Conservation (phyloP, 2,888 invertebrate species). For the Arrhopalites spinosus region DNA sequence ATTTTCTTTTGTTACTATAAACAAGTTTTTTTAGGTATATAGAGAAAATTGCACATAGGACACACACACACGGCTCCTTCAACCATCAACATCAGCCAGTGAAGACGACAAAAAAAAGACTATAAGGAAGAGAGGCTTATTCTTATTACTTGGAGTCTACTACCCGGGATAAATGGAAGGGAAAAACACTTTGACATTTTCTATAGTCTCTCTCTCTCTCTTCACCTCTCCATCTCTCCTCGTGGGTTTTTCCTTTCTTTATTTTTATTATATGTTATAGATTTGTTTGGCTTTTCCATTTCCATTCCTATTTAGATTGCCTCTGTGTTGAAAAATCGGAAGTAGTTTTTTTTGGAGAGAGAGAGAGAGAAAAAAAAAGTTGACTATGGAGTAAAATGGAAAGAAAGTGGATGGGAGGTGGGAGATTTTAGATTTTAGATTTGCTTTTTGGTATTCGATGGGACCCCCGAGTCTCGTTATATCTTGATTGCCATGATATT, state of each 20-base stretch:
- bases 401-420: slow-evolving; percentile 18
- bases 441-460: slow-evolving; percentile 38
- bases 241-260: background rate
- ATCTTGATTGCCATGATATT: slow-evolving; percentile 40
- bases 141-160: no score
- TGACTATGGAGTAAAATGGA: slow-evolving; percentile 12
- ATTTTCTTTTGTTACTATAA: background rate
- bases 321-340: no score
- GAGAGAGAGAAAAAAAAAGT: no score
- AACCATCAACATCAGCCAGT: no score
- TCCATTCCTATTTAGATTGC: background rate
- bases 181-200: background rate
- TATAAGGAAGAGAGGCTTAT: no score
- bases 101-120: no score
- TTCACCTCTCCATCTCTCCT: background rate
- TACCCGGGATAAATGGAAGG: no score
- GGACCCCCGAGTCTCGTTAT: slow-evolving; percentile 46
- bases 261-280: slow-evolving; percentile 22
- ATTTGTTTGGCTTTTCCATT: slow-evolving; percentile 16
- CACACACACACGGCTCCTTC: no score
- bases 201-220: background rate
- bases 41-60: background rate
- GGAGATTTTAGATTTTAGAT: background rate
- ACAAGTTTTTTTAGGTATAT: background rate
- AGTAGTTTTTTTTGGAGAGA: background rate